Evolutionary conservation across 2,113 vertebrate species (phyloP), one percentile per base, ranked within the genome.

Genomic region (Tetrao urogallus): DNA sequence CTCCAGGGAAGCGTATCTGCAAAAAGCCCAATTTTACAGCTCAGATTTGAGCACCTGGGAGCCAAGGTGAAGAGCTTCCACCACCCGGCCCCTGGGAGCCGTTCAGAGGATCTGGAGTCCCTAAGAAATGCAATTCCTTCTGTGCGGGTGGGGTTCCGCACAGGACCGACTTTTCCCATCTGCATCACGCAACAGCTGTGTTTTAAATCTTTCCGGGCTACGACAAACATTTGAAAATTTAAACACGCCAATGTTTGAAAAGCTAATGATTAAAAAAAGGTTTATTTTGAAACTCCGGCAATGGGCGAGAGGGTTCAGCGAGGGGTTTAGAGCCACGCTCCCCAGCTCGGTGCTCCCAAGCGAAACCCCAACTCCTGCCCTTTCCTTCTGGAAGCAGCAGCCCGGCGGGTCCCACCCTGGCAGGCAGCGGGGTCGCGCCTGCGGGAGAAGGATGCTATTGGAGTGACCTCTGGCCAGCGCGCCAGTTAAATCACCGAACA

Each of bases 401-500:
- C 82, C 69, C 82, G 1, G 56, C 77, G 42, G 91, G 74, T 96
- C 95, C 92, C 92, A 85, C 81, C 94, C 80, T 88, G 72, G 40
- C 89, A 88, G 95, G 96, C 90, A 86, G 85, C 21, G 40, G 93
- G 93, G 92, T 93, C 86, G 57, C 50, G 95, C 92, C 88, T 36
- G 60, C 60, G 69, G 77, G 90, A 95, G 90, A 97, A 93, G 66
- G 92, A 96, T 93, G 92, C 92, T 97, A 43, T 94, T 93, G 95
- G 93, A 95, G 89, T 95, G 96, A 97, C 96, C 97, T 94, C 81
- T 72, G 94, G 96, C 96, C 97, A 96, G 89, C 40, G 87, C 96
- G 90, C 95, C 93, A 81, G 96, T 97, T 97, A 97, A 98, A 97
- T 96, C 96, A 91, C 92, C n/a, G 84, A 96, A 95, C 95, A 94